Evolutionary conservation across 2,797 vertebrate species (phyloP).

Genomic region (Ctenosaura bakeri): DNA sequence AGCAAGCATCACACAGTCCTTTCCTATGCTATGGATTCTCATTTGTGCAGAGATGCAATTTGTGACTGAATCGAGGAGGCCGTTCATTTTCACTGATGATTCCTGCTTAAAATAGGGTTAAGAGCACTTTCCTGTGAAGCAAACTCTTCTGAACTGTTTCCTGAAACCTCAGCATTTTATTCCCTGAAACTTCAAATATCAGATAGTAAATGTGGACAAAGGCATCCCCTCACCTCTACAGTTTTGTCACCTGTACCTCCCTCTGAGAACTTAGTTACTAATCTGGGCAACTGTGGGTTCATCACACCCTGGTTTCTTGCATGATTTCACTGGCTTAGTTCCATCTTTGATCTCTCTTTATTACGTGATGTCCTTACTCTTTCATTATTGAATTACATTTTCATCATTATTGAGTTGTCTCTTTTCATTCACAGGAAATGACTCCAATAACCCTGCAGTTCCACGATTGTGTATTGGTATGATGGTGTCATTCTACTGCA

Average conservation of each 20-base stretch:
- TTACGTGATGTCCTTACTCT: too few species aligned
- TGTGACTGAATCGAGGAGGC: neutral
- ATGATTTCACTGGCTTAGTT: too few species aligned
- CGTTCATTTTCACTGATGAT: neutral
- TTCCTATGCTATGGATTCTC: neutral
- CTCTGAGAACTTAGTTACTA: constrained; percentile 45
- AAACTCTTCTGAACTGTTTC: neutral
- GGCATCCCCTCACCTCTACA: neutral
- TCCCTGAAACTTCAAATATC: neutral
- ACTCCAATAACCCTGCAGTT: too few species aligned
- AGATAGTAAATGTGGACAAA: neutral
- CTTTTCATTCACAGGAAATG: too few species aligned
- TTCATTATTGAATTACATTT: too few species aligned
- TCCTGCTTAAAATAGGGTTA: neutral
- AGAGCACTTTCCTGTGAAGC: neutral
- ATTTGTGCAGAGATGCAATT: neutral
- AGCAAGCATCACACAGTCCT: too few species aligned
- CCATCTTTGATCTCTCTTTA: too few species aligned
- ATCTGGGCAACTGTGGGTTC: constrained; percentile 48
- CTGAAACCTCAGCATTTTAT: neutral
- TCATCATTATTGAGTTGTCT: too few species aligned
- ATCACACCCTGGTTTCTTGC: too few species aligned
- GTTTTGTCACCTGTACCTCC: constrained; percentile 38
- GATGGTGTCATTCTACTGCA: too few species aligned
- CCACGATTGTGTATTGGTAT: too few species aligned